Base-by-base conservation (phyloP, 1,140 invertebrate genomes). In the Procambarus clarkii region DNA sequence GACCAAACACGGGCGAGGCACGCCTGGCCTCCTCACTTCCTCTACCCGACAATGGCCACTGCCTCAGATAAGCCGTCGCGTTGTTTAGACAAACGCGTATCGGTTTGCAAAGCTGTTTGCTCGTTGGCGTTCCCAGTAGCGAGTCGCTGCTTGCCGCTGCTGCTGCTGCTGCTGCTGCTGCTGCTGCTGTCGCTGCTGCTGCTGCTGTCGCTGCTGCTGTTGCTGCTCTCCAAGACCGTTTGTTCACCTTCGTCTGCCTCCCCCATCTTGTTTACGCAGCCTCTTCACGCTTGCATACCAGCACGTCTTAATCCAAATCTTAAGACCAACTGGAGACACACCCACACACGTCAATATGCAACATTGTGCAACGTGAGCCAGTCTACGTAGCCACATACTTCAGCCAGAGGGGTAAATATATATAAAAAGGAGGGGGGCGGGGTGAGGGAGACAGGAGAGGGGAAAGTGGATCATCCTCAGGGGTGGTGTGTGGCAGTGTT, bases 81-180 rank as follows among this genome's bases (percentile, higher is more conserved):
- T n/a, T 74, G 69, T 74, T 74, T 74, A 21, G 5, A 74, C 69
- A 5, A 74, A 74, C 69, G n/a, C n/a, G 69, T 74, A 74, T 74
- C 69, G 34, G 69, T 34, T 74, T 74, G 69, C 69, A 74, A 74
- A 74, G 69, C 69, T 74, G 69, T 74, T 74, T 74, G 69, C 69
- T 74, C 69, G 69, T 9, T n/a, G n/a, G n/a, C 2, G 69, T 34
- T 74, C 69, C 69, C 69, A 74, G 69, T 74, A 64, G 69, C 69
- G 3, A 21, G 69, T 5, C 69, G 11, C 3, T 34, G 34, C 7
- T 7, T 0, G 34, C 34, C 34, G 34, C 34, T 34, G 34, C 1
- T 34, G 34, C 1, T 34, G 69, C 69, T 34, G 5, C 24, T 74
- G 34, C 34, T 4, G 21, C 7, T 34, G 34, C 34, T 1, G 34